Conservation (phyloP, 2,113 vertebrate genomes). For the Phocoena phocoena region DNA sequence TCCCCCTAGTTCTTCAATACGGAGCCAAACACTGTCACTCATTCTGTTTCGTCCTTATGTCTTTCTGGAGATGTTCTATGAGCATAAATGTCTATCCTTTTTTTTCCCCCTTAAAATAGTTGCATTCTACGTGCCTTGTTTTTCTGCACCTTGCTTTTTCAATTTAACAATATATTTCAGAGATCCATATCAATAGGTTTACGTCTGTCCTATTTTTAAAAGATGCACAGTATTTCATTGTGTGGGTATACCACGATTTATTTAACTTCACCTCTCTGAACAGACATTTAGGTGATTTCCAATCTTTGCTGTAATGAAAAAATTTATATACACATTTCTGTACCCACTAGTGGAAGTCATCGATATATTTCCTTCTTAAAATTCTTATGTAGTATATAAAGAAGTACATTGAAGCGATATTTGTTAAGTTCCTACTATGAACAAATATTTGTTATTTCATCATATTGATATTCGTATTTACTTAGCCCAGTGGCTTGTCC, state of each 20-base stretch:
- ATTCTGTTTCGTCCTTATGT: background rate
- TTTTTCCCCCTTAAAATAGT: background rate
- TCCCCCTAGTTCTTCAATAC: background rate
- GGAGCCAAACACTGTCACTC: background rate
- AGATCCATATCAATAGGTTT: background rate
- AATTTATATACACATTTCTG: background rate
- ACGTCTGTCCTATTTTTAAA: background rate
- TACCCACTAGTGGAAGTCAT: background rate
- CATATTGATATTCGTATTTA: background rate
- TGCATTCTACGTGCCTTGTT: background rate
- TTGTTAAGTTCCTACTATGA: constrained; percentile 13
- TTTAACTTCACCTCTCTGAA: background rate
- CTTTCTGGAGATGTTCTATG: background rate
- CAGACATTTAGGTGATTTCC: constrained; percentile 8
- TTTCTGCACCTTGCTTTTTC: background rate
- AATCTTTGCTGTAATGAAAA: constrained; percentile 6
- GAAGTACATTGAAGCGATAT: background rate
- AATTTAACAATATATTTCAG: background rate
- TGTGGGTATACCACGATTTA: background rate
- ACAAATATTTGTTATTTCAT: constrained; percentile 49
- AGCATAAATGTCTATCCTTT: background rate
- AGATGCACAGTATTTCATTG: background rate
- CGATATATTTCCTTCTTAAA: background rate
- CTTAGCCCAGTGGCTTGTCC: background rate
- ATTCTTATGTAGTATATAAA: background rate